Base-by-base conservation (phyloP, 2,113 vertebrate species). In the Trochalopteron elliotii region DNA sequence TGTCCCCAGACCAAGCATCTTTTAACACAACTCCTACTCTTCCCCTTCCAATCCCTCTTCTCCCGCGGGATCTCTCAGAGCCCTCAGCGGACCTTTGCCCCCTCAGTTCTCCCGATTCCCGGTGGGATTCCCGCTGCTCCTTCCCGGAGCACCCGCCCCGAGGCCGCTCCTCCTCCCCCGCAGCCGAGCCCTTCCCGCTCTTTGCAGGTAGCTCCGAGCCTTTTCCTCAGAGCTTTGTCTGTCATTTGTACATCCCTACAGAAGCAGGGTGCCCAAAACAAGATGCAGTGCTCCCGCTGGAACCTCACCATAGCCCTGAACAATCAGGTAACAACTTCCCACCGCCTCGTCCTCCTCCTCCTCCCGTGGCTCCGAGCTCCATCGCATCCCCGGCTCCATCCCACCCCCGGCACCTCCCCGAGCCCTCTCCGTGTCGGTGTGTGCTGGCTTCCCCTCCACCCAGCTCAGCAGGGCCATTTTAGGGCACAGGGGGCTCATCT, bases 271-370 rank as follows among this genome's bases (percentile, higher is more conserved):
- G 93, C 95, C 95, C 94, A 91, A 97, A 97, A 95, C 96, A 78
- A 97, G 95, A 97, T 95, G 95, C 96, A 96, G 95, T 96, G 95
- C 95, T 96, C 94, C 94, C 81, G 94, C 91, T 97, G 96, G 96
- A 96, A 97, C 95, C 96, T 96, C 96, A 96, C 94, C 94, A 91
- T 97, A 97, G 96, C 95, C 92, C 92, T 97, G 96, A 97, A 96
- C 93, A 97, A 97, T 87, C 96, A 97, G 96, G 94, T 97, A 97
- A 97, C 84, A 74, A 96, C 84, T 50, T 85, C 94, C 90, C 91
- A 44, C 72, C 49, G 27, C 83, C 49, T 55, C 53, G 57, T 47
- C n/a, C n/a, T 56, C 39, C 42, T 53, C 50, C 50, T 30, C 69
- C 81, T 15, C 9, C 33, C 21, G 7, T 37, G 59, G 90, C 57